phyloP scores from a whole-genome alignment of 2,113 vertebrate genomes.

The Chauna torquata region DNA sequence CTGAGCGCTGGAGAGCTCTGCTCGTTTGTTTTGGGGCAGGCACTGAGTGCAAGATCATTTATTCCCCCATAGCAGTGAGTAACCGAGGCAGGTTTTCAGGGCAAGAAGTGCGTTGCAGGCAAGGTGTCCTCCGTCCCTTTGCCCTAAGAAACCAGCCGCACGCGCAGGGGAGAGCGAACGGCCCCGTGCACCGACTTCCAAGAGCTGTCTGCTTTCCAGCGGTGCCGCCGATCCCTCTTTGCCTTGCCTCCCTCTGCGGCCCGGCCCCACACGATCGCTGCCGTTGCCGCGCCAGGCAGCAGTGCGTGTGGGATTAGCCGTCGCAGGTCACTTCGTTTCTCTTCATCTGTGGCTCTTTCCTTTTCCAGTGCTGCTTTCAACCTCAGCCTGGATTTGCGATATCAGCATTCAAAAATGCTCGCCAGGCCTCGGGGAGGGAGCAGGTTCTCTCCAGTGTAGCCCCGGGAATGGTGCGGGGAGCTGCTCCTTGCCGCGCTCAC shows the following conservation, averaged over 20 bases:
- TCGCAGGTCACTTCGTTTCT: conserved; percentile 24
- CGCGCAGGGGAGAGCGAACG: background rate
- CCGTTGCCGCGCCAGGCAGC: background rate
- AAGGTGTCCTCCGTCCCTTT: background rate
- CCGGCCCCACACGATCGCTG: background rate
- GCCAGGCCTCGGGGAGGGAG: background rate
- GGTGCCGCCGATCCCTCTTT: conserved; percentile 4
- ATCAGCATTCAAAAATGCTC: conserved; percentile 67
- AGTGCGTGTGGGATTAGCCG: background rate
- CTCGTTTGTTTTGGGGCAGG: background rate
- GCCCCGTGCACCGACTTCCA: background rate
- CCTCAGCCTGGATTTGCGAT: conserved; percentile 46
- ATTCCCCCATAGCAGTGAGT: background rate
- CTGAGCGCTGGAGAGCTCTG: background rate
- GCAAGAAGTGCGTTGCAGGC: background rate
- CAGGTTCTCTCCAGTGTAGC: background rate
- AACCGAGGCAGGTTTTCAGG: conserved; percentile 6
- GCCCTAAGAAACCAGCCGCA: background rate
- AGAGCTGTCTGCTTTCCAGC: background rate
- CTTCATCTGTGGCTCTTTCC: conserved; percentile 25
- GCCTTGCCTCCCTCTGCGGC: background rate
- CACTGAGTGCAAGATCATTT: background rate
- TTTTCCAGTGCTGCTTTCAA: conserved; percentile 34
- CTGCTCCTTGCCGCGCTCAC: background rate
- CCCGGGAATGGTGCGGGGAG: background rate